Conservation (phyloP, 2,888 invertebrate species). For the Apamea anceps region DNA sequence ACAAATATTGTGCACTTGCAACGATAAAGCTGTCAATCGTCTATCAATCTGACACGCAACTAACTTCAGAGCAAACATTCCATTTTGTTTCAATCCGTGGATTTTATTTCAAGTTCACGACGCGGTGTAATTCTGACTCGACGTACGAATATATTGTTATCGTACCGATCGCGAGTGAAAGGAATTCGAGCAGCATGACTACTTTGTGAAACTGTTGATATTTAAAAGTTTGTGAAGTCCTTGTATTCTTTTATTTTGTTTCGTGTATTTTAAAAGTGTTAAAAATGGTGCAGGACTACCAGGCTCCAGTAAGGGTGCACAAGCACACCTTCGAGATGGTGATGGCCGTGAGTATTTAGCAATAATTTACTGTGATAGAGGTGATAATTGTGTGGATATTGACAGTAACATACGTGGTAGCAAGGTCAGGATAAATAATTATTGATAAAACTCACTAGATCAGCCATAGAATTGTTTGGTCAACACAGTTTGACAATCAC, state of each 20-base stretch:
- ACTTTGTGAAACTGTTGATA: conserved; percentile 77
- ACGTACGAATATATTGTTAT: conserved; percentile 80
- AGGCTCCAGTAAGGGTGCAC: conserved; percentile 98
- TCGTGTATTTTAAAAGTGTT: conserved; percentile 73
- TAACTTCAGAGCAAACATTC: conserved; percentile 79
- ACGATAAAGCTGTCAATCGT: conserved; percentile 56
- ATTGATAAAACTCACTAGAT: conserved; percentile 52
- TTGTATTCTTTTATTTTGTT: conserved; percentile 77
- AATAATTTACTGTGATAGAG: conserved; percentile 21
- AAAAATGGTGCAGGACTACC: conserved; percentile 98
- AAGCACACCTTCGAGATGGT: conserved; percentile 98
- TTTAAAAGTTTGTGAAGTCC: conserved; percentile 76
- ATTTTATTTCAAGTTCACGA: conserved; percentile 79
- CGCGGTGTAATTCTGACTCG: conserved; percentile 74
- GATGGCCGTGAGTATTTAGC: conserved; percentile 95
- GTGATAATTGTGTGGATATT: conserved; percentile 46
- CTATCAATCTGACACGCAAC: conserved; percentile 62
- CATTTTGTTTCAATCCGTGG: conserved; percentile 76
- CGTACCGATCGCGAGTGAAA: conserved; percentile 81
- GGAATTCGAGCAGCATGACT: conserved; percentile 80
- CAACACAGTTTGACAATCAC: conserved; percentile 54
- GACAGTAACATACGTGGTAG: conserved; percentile 23
- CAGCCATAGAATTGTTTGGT: conserved; percentile 33
- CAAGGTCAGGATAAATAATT: conserved; percentile 65
- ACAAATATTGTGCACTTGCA: conserved; percentile 47